These are phyloP conservation scores for Peromyscus californicus DNA, from an alignment of 2,113 vertebrate species.

Conservation along the genomic window DNA sequence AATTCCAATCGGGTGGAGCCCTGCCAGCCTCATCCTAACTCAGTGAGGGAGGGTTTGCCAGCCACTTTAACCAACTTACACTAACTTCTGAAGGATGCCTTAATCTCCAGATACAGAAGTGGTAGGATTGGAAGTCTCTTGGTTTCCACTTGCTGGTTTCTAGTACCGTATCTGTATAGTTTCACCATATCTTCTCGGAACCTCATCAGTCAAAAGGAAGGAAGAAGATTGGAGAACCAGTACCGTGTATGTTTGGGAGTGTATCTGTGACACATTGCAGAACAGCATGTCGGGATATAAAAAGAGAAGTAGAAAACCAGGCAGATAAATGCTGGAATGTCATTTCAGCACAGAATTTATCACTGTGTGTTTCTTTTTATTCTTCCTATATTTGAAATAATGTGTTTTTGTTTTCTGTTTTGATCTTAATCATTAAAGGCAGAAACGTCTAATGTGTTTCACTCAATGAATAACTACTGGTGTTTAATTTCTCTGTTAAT, in stretches of 20 bases:
- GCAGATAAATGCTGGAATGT: conserved; percentile 56
- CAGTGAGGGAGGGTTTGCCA: neutral
- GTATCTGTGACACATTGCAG: conserved; percentile 22
- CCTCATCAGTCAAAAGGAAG: conserved; percentile 35
- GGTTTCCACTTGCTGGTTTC: neutral
- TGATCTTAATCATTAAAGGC: conserved; percentile 60
- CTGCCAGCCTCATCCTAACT: neutral
- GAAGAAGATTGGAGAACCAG: conserved; percentile 30
- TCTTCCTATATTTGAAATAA: conserved; percentile 16
- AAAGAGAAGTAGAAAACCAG: conserved; percentile 55
- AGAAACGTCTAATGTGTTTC: conserved; percentile 30
- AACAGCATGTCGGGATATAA: conserved; percentile 26
- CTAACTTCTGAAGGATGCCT: neutral
- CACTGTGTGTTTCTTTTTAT: neutral
- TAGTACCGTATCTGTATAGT: conserved; percentile 30
- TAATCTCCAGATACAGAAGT: conserved; percentile 31
- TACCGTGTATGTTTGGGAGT: conserved; percentile 21
- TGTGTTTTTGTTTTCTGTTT: conserved; percentile 60
- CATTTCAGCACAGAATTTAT: conserved; percentile 52
- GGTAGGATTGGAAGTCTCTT: neutral
- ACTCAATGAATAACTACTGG: conserved; percentile 37
- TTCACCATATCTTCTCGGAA: neutral
- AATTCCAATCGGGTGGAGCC: neutral
- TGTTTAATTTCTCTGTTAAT: conserved; percentile 37
- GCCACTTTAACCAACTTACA: neutral